A percentile compares a stretch with the other conserved stretches of the same genome.
Evolutionary conservation across 2,888 invertebrate species (phyloP).

Genomic region (Dryomyza anilis): DNA sequence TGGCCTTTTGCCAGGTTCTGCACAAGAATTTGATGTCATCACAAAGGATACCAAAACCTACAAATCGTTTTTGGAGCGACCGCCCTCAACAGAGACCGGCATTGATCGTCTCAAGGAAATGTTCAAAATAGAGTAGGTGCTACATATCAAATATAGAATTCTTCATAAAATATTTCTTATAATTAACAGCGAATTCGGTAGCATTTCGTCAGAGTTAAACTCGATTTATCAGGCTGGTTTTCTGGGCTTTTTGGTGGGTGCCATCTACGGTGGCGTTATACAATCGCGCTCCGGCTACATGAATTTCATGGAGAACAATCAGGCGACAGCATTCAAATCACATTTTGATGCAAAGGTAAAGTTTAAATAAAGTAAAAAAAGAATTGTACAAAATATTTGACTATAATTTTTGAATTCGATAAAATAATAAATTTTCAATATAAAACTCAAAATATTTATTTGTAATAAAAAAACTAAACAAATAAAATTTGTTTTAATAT

Average conservation of each 20-base stretch:
- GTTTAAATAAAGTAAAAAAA: too few species aligned
- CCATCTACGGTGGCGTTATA: conserved; percentile 69
- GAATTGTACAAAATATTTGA: too few species aligned
- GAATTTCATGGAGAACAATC: conserved; percentile 74
- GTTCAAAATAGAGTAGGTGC: conserved; percentile 56
- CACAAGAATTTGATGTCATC: conserved; percentile 38
- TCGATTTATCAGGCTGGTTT: conserved; percentile 67
- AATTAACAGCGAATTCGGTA: conserved; percentile 72
- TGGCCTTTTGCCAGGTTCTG: conserved; percentile 45
- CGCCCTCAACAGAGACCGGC: conserved; percentile 51
- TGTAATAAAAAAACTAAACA: too few species aligned
- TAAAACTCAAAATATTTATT: too few species aligned
- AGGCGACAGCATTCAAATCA: conserved; percentile 72
- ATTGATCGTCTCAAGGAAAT: conserved; percentile 54
- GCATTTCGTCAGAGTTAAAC: conserved; percentile 67
- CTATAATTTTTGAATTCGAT: too few species aligned
- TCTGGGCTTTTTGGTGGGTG: conserved; percentile 69
- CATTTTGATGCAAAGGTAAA: conserved; percentile 73
- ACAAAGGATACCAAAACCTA: conserved; percentile 53
- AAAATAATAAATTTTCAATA: too few species aligned
- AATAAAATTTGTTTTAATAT: too few species aligned
- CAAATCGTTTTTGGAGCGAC: conserved; percentile 45
- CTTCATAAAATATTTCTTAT: too few species aligned
- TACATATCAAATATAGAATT: neutral
- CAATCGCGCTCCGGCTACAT: conserved; percentile 67